These are phyloP conservation scores for Hypotaenidia okinawae DNA, from an alignment of 2,797 vertebrate genomes.

Conservation along the genomic window DNA sequence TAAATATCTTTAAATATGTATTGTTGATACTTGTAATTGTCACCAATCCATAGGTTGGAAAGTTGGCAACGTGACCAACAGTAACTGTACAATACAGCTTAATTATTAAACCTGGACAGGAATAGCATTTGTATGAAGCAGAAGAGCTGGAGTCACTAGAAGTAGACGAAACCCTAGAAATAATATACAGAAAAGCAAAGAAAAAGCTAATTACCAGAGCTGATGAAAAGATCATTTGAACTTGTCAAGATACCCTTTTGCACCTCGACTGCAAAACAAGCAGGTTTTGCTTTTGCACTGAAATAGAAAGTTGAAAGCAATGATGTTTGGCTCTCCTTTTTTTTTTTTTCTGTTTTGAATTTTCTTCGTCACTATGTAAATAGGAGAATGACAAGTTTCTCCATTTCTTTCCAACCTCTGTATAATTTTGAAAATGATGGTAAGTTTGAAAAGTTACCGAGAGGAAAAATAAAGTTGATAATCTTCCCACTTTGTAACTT, in stretches of 20 bases:
- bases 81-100: not conserved
- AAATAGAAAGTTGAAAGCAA: not conserved
- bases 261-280: not conserved
- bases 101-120: not conserved
- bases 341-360: not conserved
- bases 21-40: not conserved
- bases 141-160: not conserved
- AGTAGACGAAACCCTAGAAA: not conserved
- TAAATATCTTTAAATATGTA: rapidly evolving
- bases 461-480: not conserved
- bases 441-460: not conserved
- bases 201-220: not conserved
- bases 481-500: not conserved
- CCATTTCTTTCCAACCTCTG: not conserved
- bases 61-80: not conserved
- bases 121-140: not conserved
- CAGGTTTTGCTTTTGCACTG: not conserved
- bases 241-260: not conserved
- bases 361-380: not conserved
- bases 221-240: constrained; percentile 14
- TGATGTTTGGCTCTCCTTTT: not conserved
- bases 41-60: not conserved
- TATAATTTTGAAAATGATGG: not conserved
- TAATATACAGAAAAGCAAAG: not conserved
- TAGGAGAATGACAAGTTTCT: not conserved